Evolutionary conservation across 1,140 invertebrate genomes (phyloP), one percentile per base, ranked within the genome.

Genomic region (Cephus cinctus): DNA sequence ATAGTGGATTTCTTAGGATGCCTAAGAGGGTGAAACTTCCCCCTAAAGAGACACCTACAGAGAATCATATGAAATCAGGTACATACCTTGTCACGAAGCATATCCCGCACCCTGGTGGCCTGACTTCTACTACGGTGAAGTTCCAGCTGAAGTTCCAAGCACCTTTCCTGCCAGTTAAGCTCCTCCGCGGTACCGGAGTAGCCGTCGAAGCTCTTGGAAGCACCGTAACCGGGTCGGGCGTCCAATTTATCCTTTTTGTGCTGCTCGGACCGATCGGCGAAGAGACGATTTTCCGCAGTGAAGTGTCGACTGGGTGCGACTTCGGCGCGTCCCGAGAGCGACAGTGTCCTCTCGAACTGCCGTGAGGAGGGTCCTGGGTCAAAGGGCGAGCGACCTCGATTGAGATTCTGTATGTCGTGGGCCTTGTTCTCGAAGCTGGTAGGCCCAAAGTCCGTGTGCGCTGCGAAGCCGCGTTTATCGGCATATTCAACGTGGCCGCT

Each of bases 31-130:
- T n/a, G 25, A 27, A 27, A 27, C 6, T 8, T 8, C 25, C 25
- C 25, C 25, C 25, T n/a, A 27, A 27, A 27, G 25, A 27, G 25
- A 27, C 25, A 27, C 6, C 6, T 6, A 27, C 25, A 8, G 6
- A n/a, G 25, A 27, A 27, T n/a, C n/a, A n/a, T n/a, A n/a, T n/a
- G n/a, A n/a, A n/a, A n/a, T n/a, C n/a, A n/a, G n/a, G n/a, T n/a
- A n/a, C 69, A 66, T 66, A 92, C 90, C 87, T 93, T 93, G 77
- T 92, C 88, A 60, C 88, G 80, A 22, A 94, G 82, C 81, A 90
- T 87, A 61, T 90, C 88, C 18, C 89, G 79, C 21, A 92, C 89
- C 54, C 88, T 83, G n/a, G 86, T 87, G 0, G 90, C 87, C 69
- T 93, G 90, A 52, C 88, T 84, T 43, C 88, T 79, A 55, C 88